A percentile compares a stretch with the other conserved stretches of the same genome.
phyloP scores from a whole-genome alignment of 2,113 vertebrate species.

The Erpornis zantholeuca region DNA sequence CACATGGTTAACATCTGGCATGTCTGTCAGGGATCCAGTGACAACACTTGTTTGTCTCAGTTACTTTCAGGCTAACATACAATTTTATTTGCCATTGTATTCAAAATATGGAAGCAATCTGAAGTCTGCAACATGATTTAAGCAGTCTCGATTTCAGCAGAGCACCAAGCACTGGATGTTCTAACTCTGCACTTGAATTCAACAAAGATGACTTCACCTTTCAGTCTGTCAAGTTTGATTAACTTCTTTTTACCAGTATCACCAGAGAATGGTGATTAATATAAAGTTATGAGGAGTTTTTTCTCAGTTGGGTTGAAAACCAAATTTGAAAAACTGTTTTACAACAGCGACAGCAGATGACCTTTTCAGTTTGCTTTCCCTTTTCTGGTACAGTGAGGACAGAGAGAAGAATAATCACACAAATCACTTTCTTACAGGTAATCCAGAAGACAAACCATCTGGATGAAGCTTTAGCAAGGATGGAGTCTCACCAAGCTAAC shows the following conservation, averaged over 20 bases:
- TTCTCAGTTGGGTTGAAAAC: background rate
- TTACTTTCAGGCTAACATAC: background rate
- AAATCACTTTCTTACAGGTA: conserved; percentile 69
- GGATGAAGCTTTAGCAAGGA: conserved; percentile 80
- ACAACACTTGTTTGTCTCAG: background rate
- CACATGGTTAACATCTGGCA: background rate
- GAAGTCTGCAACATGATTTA: background rate
- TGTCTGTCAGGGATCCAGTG: background rate
- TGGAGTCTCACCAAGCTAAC: conserved; percentile 77
- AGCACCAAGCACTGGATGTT: background rate
- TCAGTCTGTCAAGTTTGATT: background rate
- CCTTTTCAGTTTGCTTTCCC: background rate
- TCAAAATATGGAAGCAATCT: background rate
- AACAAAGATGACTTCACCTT: background rate
- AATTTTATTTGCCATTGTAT: background rate
- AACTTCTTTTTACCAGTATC: background rate
- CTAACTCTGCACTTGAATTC: background rate
- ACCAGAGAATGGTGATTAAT: background rate
- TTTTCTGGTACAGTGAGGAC: background rate
- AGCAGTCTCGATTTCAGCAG: background rate
- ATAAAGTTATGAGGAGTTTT: background rate
- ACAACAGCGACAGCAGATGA: background rate
- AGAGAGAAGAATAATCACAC: background rate
- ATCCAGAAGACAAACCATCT: conserved; percentile 84
- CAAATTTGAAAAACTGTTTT: background rate